Evolutionary conservation across 2,113 vertebrate species (phyloP), one percentile per base, ranked within the genome.

Genomic region (Agelaius phoeniceus): DNA sequence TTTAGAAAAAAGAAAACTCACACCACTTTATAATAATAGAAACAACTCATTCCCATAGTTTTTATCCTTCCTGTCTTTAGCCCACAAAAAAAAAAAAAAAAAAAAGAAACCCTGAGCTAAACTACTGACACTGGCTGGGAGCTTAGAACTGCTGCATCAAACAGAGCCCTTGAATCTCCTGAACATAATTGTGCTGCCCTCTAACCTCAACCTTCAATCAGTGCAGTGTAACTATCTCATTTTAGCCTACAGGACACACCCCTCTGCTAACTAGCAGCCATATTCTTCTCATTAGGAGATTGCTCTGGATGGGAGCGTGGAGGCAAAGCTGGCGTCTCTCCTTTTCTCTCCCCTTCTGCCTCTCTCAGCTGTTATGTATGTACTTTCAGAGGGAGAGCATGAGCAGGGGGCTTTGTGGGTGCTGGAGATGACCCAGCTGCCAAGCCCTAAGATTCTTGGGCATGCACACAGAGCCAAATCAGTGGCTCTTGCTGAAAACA

Each of bases 151-250:
- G 93, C 94, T 66, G 95, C 98, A 99, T 99, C 99, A 99, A 99
- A 99, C 98, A 97, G 97, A 96, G 97, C 97, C 97, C 97, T 98
- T 97, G 97, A 97, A 98, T 97, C 98, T 98, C 98, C 98, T 98
- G 98, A 98, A 98, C 98, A 98, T 99, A 99, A 99, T 99, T 99
- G 99, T 99, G 97, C 98, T 99, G 99, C 98, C 99, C 99, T 98
- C 87, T 98, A 98, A 99, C 99, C 99, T 98, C 97, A 97, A 98
- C 98, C 98, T 99, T 98, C 98, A 98, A 99, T 98, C 98, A 98
- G 97, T 97, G 97, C 94, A 93, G 97, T 98, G 98, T 99, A 98
- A 98, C 98, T 97, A 98, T 98, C 98, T 98, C 98, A 97, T 98
- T 98, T 98, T 97, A 97, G 98, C 97, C 89, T 97, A 97, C 96